Conservation (phyloP, 2,113 vertebrate genomes). For the Todiramphus chloris region DNA sequence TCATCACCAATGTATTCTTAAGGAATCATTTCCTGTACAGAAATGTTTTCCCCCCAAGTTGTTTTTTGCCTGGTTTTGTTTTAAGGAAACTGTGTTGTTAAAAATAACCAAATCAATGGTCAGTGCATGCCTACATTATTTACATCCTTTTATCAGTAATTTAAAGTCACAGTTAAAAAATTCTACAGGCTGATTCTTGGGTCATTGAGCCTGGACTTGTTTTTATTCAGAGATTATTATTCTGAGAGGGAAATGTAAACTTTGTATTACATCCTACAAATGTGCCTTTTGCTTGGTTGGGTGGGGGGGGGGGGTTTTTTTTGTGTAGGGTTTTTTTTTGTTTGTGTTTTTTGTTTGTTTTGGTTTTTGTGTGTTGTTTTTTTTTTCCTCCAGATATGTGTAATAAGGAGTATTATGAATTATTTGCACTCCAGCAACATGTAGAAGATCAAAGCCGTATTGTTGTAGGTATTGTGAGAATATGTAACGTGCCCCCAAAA, state of each 20-base stretch:
- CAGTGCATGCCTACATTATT: background rate
- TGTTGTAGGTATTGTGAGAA: background rate
- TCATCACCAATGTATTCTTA: background rate
- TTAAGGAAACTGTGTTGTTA: background rate
- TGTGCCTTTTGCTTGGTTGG: background rate
- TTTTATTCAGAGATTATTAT: background rate
- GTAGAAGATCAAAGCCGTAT: background rate
- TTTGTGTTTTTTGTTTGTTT: no score
- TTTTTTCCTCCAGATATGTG: background rate
- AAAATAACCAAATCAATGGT: background rate
- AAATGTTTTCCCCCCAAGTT: background rate
- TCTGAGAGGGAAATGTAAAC: background rate
- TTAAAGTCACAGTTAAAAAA: background rate
- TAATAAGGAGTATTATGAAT: background rate
- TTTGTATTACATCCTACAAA: background rate
- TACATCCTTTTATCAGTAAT: background rate
- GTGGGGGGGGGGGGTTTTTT: no score
- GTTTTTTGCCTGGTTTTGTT: background rate
- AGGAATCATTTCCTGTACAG: background rate
- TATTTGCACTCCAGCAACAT: background rate
- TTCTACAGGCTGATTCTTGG: background rate
- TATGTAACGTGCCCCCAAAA: background rate
- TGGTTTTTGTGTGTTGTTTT: no score
- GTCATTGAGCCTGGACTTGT: background rate
- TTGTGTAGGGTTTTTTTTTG: no score